These are phyloP conservation scores for Seriola dumerili DNA, from an alignment of 2,113 vertebrate genomes.

Conservation along the genomic window DNA sequence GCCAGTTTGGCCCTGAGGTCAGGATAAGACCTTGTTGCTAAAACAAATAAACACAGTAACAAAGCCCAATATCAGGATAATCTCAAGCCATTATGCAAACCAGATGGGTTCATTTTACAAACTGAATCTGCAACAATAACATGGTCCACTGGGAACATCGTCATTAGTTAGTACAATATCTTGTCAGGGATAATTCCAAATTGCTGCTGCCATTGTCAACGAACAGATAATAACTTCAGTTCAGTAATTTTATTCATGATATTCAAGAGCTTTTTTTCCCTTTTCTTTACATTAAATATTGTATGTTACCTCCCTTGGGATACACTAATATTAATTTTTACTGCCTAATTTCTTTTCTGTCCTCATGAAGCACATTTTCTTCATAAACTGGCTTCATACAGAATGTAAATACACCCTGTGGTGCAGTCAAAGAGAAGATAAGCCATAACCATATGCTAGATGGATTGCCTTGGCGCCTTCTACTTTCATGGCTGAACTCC, in stretches of 20 bases:
- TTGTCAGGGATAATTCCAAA: slow-evolving; percentile 42
- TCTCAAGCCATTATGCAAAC: slow-evolving; percentile 72
- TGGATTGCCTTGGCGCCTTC: slow-evolving; percentile 38
- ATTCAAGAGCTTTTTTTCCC: neutral
- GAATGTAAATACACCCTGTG: slow-evolving; percentile 22
- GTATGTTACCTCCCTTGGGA: neutral
- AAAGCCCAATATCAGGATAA: slow-evolving; percentile 75
- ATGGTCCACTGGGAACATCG: slow-evolving; percentile 37
- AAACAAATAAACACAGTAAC: slow-evolving; percentile 79
- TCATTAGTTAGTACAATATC: slow-evolving; percentile 50
- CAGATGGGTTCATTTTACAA: slow-evolving; percentile 74
- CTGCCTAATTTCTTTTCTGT: neutral
- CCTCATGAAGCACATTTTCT: slow-evolving; percentile 8
- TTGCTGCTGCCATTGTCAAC: slow-evolving; percentile 17
- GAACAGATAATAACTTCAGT: slow-evolving; percentile 21
- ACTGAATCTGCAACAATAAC: slow-evolving; percentile 54
- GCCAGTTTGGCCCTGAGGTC: slow-evolving; percentile 65
- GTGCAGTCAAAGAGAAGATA: slow-evolving; percentile 35
- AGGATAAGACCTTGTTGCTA: slow-evolving; percentile 75
- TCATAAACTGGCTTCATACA: slow-evolving; percentile 20
- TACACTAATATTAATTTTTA: slow-evolving; percentile 1
- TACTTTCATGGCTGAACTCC: slow-evolving; percentile 31
- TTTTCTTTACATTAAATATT: slow-evolving; percentile 13
- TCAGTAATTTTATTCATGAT: neutral
- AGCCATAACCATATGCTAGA: slow-evolving; percentile 59